A percentile compares a stretch with the other conserved stretches of the same genome.
phyloP scores from a whole-genome alignment of 2,888 invertebrate genomes.

The Dusona sp. region DNA sequence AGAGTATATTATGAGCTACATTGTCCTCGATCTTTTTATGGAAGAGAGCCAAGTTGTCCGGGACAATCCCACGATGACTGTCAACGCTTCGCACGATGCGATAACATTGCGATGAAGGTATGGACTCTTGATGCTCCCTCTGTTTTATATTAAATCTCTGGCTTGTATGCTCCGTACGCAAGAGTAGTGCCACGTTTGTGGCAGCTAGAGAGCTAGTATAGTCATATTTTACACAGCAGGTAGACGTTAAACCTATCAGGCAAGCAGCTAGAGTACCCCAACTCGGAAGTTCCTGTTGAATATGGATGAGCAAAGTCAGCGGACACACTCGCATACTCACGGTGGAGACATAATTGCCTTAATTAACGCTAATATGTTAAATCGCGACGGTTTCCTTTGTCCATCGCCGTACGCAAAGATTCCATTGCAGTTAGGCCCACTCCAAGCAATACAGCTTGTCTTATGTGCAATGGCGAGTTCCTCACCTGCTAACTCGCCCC shows the following conservation, averaged over 20 bases:
- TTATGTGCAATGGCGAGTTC: slow-evolving; percentile 26
- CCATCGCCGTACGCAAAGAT: slow-evolving; percentile 73
- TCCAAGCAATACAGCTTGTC: slow-evolving; percentile 20
- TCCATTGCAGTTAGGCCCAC: slow-evolving; percentile 66
- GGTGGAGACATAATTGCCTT: slow-evolving; percentile 84
- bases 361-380: slow-evolving; percentile 85
- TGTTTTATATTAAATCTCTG: slow-evolving; percentile 11
- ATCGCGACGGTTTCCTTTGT: slow-evolving; percentile 84
- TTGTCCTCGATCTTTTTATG: slow-evolving; percentile 76
- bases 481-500: slow-evolving; percentile 54
- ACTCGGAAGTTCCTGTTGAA: slow-evolving; percentile 77
- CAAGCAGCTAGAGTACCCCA: slow-evolving; percentile 35
- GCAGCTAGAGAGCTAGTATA: slow-evolving; percentile 21
- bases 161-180: not conserved
- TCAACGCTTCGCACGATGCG: slow-evolving; percentile 68
- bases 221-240: slow-evolving; percentile 39
- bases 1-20: slow-evolving; percentile 47
- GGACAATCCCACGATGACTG: slow-evolving; percentile 79
- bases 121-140: slow-evolving; percentile 24
- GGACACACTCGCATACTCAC: slow-evolving; percentile 84
- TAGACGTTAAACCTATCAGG: slow-evolving; percentile 41
- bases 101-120: slow-evolving; percentile 52
- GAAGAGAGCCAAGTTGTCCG: slow-evolving; percentile 65
- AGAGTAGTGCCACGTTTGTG: slow-evolving; percentile 10
- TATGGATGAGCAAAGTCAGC: slow-evolving; percentile 83